Evolutionary conservation across 2,888 invertebrate genomes (phyloP).

Genomic region (Poecilus cupreus): DNA sequence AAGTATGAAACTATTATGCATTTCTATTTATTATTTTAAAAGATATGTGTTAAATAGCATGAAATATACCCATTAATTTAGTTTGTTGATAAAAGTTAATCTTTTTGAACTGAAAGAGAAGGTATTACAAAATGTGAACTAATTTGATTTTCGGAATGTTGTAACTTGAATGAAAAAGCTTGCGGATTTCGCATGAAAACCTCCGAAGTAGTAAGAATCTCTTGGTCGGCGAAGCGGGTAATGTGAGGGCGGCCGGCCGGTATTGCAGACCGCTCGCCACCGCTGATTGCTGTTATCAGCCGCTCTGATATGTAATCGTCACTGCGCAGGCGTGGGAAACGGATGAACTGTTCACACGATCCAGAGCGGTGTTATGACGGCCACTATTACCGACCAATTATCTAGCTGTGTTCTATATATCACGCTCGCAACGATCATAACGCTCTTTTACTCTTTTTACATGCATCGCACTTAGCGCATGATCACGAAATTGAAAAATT

Average conservation of each 20-base stretch:
- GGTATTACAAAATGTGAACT: no score
- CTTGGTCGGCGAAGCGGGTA: not conserved
- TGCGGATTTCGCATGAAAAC: not conserved
- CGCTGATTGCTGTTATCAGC: conserved; percentile 56
- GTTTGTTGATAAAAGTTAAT: no score
- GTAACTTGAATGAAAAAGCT: not conserved
- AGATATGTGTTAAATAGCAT: no score
- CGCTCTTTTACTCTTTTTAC: not conserved
- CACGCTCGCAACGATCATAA: conserved; percentile 34
- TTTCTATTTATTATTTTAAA: no score
- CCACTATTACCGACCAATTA: conserved; percentile 49
- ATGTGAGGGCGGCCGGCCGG: conserved; percentile 4
- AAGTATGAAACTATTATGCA: no score
- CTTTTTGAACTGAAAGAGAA: no score
- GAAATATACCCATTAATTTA: no score
- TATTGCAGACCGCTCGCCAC: conserved; percentile 22
- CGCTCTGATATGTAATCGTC: conserved; percentile 50
- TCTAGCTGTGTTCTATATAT: conserved; percentile 53
- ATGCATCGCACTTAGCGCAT: conserved; percentile 13
- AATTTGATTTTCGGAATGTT: no score
- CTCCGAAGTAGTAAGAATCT: no score
- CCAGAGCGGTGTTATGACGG: conserved; percentile 38
- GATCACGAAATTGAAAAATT: conserved; percentile 43
- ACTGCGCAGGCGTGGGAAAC: conserved; percentile 55
- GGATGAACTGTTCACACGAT: conserved; percentile 49